Evolutionary conservation across 1,140 invertebrate species (phyloP).

Genomic region (Ceratina calcarata): DNA sequence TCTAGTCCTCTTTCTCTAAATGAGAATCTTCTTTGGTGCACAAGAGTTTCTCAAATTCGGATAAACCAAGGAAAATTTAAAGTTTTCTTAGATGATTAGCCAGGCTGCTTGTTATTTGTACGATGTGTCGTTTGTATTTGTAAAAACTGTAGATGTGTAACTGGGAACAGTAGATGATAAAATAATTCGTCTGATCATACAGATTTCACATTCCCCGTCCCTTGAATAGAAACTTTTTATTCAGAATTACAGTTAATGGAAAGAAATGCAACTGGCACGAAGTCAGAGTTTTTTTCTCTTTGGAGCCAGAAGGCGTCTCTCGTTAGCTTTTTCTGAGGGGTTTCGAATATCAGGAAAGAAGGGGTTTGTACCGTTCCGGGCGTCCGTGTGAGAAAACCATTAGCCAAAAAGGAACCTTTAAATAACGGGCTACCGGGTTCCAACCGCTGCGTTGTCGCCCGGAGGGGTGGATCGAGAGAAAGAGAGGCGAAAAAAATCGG

Average conservation of each 20-base stretch:
- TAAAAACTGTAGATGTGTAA: too few species aligned
- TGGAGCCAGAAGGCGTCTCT: neutral
- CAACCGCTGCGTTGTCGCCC: conserved; percentile 40
- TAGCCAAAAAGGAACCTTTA: conserved; percentile 70
- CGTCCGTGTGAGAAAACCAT: conserved; percentile 75
- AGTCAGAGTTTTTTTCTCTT: conserved; percentile 43
- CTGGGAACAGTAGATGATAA: too few species aligned
- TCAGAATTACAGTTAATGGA: neutral
- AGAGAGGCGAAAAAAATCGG: conserved; percentile 61
- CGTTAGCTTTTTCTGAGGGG: conserved; percentile 46
- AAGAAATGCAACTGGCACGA: neutral
- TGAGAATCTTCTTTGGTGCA: too few species aligned
- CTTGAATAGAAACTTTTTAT: neutral
- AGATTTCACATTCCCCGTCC: too few species aligned
- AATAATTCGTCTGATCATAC: too few species aligned
- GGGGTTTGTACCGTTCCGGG: conserved; percentile 69
- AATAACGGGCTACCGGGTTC: conserved; percentile 67
- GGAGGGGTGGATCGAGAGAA: conserved; percentile 61
- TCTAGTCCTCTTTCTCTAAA: too few species aligned
- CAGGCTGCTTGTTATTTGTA: too few species aligned
- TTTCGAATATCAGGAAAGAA: conserved; percentile 65
- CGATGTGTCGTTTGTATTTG: too few species aligned
- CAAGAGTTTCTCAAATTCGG: too few species aligned
- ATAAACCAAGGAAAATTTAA: neutral
- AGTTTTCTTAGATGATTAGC: too few species aligned